Evolutionary conservation across 2,797 vertebrate genomes (phyloP).

Genomic region (Graptemys geographica): DNA sequence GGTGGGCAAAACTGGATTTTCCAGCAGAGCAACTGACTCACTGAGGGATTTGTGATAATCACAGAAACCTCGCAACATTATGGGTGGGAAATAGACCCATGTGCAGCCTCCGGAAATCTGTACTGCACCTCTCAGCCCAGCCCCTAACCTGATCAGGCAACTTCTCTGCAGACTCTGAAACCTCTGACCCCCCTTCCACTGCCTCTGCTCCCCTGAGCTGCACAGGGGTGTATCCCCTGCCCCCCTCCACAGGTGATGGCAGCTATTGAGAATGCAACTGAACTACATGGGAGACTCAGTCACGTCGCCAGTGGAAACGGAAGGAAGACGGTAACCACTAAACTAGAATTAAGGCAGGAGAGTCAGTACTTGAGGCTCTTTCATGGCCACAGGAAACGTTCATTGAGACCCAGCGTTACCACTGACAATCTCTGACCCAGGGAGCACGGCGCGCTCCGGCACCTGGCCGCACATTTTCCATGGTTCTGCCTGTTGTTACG

Average conservation of each 20-base stretch:
- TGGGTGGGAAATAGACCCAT: accelerated
- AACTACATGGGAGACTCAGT: no score
- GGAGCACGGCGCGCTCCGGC: not conserved
- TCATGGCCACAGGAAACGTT: not conserved
- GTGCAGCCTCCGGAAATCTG: accelerated
- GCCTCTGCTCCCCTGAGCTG: not conserved
- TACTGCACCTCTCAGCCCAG: accelerated
- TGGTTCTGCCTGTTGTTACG: not conserved
- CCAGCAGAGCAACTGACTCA: not conserved
- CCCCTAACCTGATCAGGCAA: not conserved
- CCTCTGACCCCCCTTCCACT: accelerated
- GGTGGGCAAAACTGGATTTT: not conserved
- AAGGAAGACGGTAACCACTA: not conserved
- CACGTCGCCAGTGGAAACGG: not conserved
- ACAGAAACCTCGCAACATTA: accelerated
- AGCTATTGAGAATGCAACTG: no score
- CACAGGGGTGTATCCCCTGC: not conserved
- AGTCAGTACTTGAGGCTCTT: not conserved
- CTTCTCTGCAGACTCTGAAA: not conserved
- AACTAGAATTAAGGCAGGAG: not conserved
- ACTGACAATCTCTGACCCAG: not conserved
- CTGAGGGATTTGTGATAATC: accelerated
- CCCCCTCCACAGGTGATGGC: not conserved
- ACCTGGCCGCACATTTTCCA: not conserved
- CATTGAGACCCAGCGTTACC: not conserved